Evolutionary conservation across 2,113 vertebrate species (phyloP), one percentile per base, ranked within the genome.

Genomic region (Eurypyga helias): DNA sequence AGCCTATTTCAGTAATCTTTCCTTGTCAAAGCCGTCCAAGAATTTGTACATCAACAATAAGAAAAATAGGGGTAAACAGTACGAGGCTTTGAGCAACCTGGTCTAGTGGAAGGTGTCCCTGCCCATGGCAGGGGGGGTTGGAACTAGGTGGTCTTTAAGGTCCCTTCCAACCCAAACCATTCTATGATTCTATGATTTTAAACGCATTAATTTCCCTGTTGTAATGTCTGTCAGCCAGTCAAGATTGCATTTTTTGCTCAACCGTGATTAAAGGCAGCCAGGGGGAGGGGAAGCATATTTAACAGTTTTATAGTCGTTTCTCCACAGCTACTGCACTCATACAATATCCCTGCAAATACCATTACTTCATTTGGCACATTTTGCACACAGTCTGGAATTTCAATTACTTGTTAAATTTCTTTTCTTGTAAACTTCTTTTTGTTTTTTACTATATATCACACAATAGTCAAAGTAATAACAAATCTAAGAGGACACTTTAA

Each of bases 301-400:
- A 89, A 79, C 43, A 94, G 33, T 70, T 94, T 94, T 64, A 82
- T n/a, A 52, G 83, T 82, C 77, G 82, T 84, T 89, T 91, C 69
- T 66, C 90, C 78, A 86, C 49, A 96, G 79, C 93, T 87, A 95
- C 65, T 87, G 57, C 62, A 85, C 45, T 89, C 90, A 60, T 26
- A 91, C 58, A 89, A 43, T 73, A 92, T 76, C 46, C 86, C 96
- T 97, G 90, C 79, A 96, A 97, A 95, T 96, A 80, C 41, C 81
- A 90, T 95, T 97, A 95, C 82, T 97, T 96, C 81, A 95, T 91
- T 60, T 92, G 92, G 94, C 51, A 94, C 65, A 93, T 57, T 94
- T 70, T 69, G 76, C 62, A 64, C 28, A 93, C 71, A 92, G 95
- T 91, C 87, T 98, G 75, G 81, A 97, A 94, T 96, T 96, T 87